Conservation (phyloP, 2,797 vertebrate species). For the Manis pentadactyla region DNA sequence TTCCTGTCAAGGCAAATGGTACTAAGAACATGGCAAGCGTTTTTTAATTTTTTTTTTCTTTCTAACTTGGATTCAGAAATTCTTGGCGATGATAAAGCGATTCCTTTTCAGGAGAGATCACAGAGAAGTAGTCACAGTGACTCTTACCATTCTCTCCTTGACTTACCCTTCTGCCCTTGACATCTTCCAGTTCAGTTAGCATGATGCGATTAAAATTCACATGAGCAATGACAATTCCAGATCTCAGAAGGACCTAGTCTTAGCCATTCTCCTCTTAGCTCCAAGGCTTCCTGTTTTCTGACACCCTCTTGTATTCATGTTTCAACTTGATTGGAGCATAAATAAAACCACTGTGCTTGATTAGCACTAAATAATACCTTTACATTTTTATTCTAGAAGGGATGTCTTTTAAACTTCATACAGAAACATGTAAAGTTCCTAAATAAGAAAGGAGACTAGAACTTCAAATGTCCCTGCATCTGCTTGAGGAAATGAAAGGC, state of each 20-base stretch:
- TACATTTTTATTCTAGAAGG: background rate
- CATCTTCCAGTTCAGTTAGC: background rate
- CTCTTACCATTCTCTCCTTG: background rate
- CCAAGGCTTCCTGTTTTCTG: background rate
- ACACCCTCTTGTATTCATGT: background rate
- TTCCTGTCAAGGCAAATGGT: constrained; percentile 83
- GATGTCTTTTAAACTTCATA: background rate
- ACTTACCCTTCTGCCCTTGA: background rate
- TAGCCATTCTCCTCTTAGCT: background rate
- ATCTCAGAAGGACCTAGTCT: background rate
- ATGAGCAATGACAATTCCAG: background rate
- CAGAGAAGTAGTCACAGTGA: background rate
- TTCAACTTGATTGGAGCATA: background rate
- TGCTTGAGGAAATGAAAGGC: background rate
- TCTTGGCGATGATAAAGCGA: constrained; percentile 56
- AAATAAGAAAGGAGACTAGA: background rate
- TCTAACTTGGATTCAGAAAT: constrained; percentile 77
- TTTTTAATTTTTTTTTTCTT: constrained; percentile 49
- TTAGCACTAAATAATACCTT: background rate
- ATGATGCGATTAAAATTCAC: background rate
- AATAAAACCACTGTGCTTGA: background rate
- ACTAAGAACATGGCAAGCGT: constrained; percentile 79
- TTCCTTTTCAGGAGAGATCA: constrained; percentile 56
- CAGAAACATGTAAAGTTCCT: background rate
- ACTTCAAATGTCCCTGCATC: background rate